phyloP scores from a whole-genome alignment of 2,113 vertebrate genomes.

The Coregonus clupeaformis region DNA sequence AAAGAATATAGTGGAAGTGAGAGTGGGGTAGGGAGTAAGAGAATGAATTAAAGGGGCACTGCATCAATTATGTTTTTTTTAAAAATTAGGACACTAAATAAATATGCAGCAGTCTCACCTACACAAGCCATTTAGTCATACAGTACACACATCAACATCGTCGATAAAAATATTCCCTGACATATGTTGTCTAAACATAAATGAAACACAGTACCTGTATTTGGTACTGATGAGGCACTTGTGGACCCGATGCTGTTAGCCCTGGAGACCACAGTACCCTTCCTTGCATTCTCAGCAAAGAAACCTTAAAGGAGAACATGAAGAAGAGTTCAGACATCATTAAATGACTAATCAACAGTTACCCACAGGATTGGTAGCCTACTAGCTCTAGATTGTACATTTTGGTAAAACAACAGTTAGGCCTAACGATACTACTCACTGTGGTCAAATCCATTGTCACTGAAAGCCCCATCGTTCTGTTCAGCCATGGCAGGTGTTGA shows the following conservation, averaged over 20 bases:
- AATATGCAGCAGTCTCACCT: neutral
- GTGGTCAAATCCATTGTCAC: slow-evolving; percentile 76
- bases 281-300: slow-evolving; percentile 80
- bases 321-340: neutral
- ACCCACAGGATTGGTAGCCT: no score
- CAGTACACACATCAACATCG: neutral
- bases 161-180: neutral
- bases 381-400: neutral
- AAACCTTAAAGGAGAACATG: slow-evolving; percentile 70
- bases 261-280: slow-evolving; percentile 84
- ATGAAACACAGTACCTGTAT: slow-evolving; percentile 80
- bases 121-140: neutral
- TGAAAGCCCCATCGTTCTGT: slow-evolving; percentile 75
- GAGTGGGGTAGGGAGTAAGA: neutral
- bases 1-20: no score
- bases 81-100: neutral
- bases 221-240: slow-evolving; percentile 96
- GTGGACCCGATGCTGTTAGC: slow-evolving; percentile 98
- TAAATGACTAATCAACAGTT: neutral
- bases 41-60: neutral
- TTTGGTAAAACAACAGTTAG: neutral
- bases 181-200: neutral
- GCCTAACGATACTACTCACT: slow-evolving; percentile 62
- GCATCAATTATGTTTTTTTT: neutral
- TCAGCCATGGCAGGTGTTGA: slow-evolving; percentile 58